Conservation (phyloP, 2,888 invertebrate species). For the Therioaphis trifolii region DNA sequence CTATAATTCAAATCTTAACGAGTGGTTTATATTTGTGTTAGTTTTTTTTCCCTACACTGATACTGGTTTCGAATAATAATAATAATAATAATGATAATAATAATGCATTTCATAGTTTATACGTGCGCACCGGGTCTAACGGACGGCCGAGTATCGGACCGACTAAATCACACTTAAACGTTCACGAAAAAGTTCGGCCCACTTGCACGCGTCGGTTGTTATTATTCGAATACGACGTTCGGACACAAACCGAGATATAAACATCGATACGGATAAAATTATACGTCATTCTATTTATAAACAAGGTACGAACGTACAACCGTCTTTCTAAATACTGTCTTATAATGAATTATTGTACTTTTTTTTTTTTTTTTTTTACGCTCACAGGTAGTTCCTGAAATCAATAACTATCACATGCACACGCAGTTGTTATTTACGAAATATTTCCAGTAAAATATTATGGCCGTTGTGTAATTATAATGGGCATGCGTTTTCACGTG, state of each 20-base stretch:
- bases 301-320: slow-evolving; percentile 9
- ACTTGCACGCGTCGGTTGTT: not conserved
- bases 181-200: not conserved
- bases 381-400: no score
- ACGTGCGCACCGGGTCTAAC: not conserved
- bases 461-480: no score
- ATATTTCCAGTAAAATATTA: no score
- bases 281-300: slow-evolving; percentile 11
- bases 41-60: not conserved
- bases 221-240: no score
- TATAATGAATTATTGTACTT: not conserved
- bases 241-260: not conserved
- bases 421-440: no score
- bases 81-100: not conserved
- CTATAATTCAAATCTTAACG: slow-evolving; percentile 37
- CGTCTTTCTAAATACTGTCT: not conserved
- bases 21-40: not conserved
- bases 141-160: not conserved
- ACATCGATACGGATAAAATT: slow-evolving; percentile 14
- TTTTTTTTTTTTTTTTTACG: no score
- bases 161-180: slow-evolving; percentile 28
- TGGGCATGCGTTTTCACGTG: no score
- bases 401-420: no score
- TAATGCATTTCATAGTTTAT: slow-evolving; percentile 19
- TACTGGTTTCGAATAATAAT: slow-evolving; percentile 27